Percentiles rank a stretch among this genome's conserved stretches.
phyloP scores from a whole-genome alignment of 1,140 invertebrate genomes.

The Ceratosolen solmsi region DNA sequence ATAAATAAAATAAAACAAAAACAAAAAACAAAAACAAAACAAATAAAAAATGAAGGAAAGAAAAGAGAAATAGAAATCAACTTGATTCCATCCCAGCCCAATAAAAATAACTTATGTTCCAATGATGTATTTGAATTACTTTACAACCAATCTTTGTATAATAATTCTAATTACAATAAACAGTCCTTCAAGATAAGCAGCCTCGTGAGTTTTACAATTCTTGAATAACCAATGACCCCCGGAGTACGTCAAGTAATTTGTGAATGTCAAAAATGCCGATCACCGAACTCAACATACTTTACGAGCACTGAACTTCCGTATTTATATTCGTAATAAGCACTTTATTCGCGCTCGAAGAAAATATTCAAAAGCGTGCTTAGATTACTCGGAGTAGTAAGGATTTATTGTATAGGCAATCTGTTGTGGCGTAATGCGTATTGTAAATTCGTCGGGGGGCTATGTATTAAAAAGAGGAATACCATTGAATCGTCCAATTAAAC shows the following conservation, averaged over 20 bases:
- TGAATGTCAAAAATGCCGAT: constrained; percentile 14
- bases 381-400: neutral
- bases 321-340: neutral
- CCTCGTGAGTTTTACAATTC: constrained; percentile 51
- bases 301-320: constrained; percentile 32
- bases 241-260: neutral
- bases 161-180: constrained; percentile 26
- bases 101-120: no score
- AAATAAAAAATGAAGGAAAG: no score
- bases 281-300: neutral
- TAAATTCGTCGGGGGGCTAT: neutral
- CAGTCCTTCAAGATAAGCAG: constrained; percentile 41
- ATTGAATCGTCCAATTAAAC: constrained; percentile 7
- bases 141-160: constrained; percentile 35
- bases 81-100: no score
- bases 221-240: constrained; percentile 7
- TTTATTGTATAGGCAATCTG: neutral
- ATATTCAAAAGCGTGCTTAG: neutral
- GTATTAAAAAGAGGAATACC: neutral
- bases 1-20: no score
- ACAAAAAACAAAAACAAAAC: no score
- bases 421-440: neutral
- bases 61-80: no score
- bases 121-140: constrained; percentile 4
- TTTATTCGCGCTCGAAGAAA: neutral